Base-by-base conservation (phyloP, 1,140 invertebrate species). In the Probaryconus sp. region DNA sequence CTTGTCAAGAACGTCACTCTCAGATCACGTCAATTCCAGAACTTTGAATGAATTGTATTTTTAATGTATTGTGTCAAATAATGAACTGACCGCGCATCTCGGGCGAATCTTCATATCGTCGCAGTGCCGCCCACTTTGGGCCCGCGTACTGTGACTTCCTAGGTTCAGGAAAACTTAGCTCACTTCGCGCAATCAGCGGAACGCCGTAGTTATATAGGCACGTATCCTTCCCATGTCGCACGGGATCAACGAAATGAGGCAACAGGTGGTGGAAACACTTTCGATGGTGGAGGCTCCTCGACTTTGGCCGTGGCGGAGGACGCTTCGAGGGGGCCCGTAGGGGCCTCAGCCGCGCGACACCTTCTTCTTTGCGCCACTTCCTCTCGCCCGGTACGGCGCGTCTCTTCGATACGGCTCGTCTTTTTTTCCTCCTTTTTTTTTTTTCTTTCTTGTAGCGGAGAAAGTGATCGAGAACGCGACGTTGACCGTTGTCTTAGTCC, bases 181-280 rank as follows among this genome's bases (percentile, higher is more conserved):
- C 82, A 87, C 86, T 88, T 87, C 78, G 81, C 78, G 78, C 85
- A 88, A 88, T 88, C 79, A 86, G 80, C 79, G 84, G 85, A 88
- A 88, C 86, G 81, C 51, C 81, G 82, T 79, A 75, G 86, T 88
- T 88, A 85, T 88, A 87, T 88, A 88, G 86, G 84, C 79, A 78
- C 83, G 85, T 82, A 84, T 84, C 79, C 85, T 84, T 81, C 84
- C 84, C 74, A 38, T 53, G 51, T 68, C 30, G 56, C 18, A 58
- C 31, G 61, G 75, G 69, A 77, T 72, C 55, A 67, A 76, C 63
- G 50, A 64, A 70, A 75, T 18, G 37, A n/a, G 47, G 17, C 10
- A 28, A 28, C 67, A 75, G 68, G 76, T 72, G 65, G 73, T 76
- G 73, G 74, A 10, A 76, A 67, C 30, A 65, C 69, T 72, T 72